Conservation (phyloP, 1,140 invertebrate genomes). For the Procambarus virginalis region DNA sequence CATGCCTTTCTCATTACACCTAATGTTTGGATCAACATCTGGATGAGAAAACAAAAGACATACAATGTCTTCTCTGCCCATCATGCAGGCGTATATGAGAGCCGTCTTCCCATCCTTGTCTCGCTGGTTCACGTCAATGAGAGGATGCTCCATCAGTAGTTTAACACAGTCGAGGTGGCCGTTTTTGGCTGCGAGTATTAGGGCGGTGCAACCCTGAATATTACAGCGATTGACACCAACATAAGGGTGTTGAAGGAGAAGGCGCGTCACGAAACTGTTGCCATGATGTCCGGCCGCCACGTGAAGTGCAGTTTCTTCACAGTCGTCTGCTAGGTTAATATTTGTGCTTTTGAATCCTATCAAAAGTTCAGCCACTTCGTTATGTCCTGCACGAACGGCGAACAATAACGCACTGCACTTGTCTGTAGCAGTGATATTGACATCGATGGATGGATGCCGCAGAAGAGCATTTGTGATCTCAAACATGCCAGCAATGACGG, state of each 20-base stretch:
- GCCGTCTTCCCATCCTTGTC: conserved; percentile 94
- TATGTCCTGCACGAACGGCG: conserved; percentile 55
- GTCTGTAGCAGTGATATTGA: conserved; percentile 83
- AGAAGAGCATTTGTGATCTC: conserved; percentile 86
- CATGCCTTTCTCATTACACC: conserved; percentile 58
- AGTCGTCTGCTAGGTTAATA: conserved; percentile 57
- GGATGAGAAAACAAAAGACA: conserved; percentile 68
- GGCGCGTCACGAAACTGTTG: conserved; percentile 31
- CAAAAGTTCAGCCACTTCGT: conserved; percentile 67
- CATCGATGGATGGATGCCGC: conserved; percentile 87
- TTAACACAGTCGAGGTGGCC: conserved; percentile 90
- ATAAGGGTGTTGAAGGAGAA: conserved; percentile 35
- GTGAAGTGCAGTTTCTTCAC: conserved; percentile 55
- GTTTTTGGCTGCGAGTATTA: conserved; percentile 96
- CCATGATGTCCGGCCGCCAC: conserved; percentile 64
- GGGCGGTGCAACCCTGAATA: conserved; percentile 92
- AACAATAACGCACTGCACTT: conserved; percentile 53
- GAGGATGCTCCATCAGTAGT: conserved; percentile 84
- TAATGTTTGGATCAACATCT: conserved; percentile 62
- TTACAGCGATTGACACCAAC: conserved; percentile 77
- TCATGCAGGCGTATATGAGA: conserved; percentile 74
- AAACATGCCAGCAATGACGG: conserved; percentile 52
- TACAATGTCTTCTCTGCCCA: conserved; percentile 67
- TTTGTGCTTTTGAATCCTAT: conserved; percentile 37
- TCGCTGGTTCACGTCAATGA: conserved; percentile 87